Evolutionary conservation across 2,113 vertebrate species (phyloP), one percentile per base, ranked within the genome.

Genomic region (Symphodus melops): DNA sequence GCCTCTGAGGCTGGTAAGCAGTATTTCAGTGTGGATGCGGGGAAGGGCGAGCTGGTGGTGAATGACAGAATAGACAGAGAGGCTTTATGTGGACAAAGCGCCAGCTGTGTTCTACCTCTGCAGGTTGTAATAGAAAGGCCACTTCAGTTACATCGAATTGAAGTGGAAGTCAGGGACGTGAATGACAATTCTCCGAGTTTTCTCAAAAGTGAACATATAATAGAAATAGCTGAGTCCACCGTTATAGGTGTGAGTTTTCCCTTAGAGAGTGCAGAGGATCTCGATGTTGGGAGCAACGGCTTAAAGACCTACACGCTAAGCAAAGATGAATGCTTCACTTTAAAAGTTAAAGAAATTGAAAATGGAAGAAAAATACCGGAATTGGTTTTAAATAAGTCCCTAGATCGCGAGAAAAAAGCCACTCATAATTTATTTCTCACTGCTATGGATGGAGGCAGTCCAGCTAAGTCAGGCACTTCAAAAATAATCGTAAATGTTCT

Each of bases 51-150:
- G 82, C 84, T 96, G 84, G 71, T 94, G 25, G 92, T 96, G 9
- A 92, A 92, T 55, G 92, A 95, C 61, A 92, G 92, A 75, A 94
- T 95, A 86, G 96, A 97, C 90, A 94, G 95, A 62, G 96, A 98
- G 79, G 80, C 83, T 8, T 79, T 96, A 52, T 96, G 96, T n/a
- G 94, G 92, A 16, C 91, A 91, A 87, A 96, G 90, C 74, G 49
- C 57, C 13, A 92, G 79, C 54, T 97, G 95, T 68, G 75, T 94
- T 0, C 33, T 96, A 55, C 94, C 93, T 61, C 89, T 95, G 68
- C 95, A 95, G 0, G 91, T 95, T 12, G 91, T 95, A 21, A 72
- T 95, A 56, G 95, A 95, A 70, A 92, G 94, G 1, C 95, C 95
- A 4, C 72, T 96, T 44, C 94, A 95, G 42, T 80, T 95, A 8